Evolutionary conservation across 2,888 invertebrate genomes (phyloP).

Genomic region (Drymonia ruficornis): DNA sequence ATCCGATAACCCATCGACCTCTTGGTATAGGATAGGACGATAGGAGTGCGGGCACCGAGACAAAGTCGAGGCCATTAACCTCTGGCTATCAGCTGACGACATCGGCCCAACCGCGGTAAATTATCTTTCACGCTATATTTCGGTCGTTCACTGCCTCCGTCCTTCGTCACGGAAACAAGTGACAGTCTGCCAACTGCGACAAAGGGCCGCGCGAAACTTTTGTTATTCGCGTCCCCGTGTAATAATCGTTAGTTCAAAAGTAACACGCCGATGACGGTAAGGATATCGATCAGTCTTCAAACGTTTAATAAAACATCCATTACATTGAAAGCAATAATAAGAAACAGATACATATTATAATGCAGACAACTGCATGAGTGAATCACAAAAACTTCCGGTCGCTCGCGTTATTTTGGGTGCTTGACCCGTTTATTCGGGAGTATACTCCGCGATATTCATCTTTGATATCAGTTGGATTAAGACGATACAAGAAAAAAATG

Average conservation of each 20-base stretch:
- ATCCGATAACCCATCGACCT: slow-evolving; percentile 75
- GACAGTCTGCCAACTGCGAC: slow-evolving; percentile 34
- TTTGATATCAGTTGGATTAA: slow-evolving; percentile 43
- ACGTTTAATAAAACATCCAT: slow-evolving; percentile 4
- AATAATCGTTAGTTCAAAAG: slow-evolving; percentile 7
- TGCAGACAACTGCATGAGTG: slow-evolving; percentile 53
- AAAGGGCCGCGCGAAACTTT: slow-evolving; percentile 20
- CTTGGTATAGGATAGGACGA: slow-evolving; percentile 56
- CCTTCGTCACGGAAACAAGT: slow-evolving; percentile 38
- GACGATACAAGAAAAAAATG: no score
- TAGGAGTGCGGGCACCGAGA: slow-evolving; percentile 72
- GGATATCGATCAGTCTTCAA: not conserved
- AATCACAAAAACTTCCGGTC: slow-evolving; percentile 65
- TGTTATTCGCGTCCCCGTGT: slow-evolving; percentile 12
- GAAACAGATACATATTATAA: slow-evolving; percentile 32
- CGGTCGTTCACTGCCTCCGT: slow-evolving; percentile 64
- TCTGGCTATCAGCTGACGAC: slow-evolving; percentile 81
- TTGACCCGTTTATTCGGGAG: slow-evolving; percentile 58
- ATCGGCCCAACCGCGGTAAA: slow-evolving; percentile 70
- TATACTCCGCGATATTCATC: slow-evolving; percentile 57
- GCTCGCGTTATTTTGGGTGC: slow-evolving; percentile 59
- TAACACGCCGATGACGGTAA: not conserved
- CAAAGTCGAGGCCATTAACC: slow-evolving; percentile 79
- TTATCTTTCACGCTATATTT: slow-evolving; percentile 76
- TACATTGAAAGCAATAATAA: slow-evolving; percentile 18